A percentile compares a stretch with the other conserved stretches of the same genome.
phyloP scores from a whole-genome alignment of 1,140 invertebrate species.

The Tetragonula clypearis region DNA sequence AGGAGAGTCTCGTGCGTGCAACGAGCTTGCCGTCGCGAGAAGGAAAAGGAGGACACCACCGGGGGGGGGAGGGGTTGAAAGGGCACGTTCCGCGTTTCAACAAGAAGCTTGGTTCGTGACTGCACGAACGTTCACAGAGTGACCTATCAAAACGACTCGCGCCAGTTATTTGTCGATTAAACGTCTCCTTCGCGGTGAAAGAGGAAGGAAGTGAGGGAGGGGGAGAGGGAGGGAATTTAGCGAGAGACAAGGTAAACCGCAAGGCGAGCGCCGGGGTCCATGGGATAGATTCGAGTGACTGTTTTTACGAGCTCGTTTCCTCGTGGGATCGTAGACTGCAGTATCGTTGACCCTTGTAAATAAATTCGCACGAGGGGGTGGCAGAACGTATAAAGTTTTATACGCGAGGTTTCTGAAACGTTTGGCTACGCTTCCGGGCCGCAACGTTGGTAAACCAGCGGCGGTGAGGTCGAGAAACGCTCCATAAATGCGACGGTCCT shows the following conservation, averaged over 20 bases:
- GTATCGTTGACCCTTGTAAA: conserved; percentile 10
- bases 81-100: not conserved
- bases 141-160: conserved; percentile 1
- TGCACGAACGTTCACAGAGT: not conserved
- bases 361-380: conserved; percentile 6
- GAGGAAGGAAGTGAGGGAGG: not conserved
- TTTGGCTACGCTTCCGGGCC: not conserved
- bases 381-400: conserved; percentile 23
- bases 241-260: too few relatives aligned
- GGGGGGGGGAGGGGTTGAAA: not conserved
- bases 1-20: not conserved
- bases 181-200: not conserved
- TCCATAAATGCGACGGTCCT: not conserved
- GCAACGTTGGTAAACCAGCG: not conserved
- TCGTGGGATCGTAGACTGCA: not conserved
- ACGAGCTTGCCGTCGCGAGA: not conserved
- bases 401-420: not conserved
- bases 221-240: too few relatives aligned
- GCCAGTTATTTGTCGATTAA: conserved; percentile 6
- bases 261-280: too few relatives aligned
- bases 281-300: conserved; percentile 8
- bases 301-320: conserved; percentile 27
- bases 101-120: not conserved
- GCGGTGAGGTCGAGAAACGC: not conserved
- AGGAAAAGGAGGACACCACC: not conserved